Percentiles rank a stretch among this genome's conserved stretches.
phyloP scores from a whole-genome alignment of 2,888 invertebrate species.

The Callyntrura guangdongensis region DNA sequence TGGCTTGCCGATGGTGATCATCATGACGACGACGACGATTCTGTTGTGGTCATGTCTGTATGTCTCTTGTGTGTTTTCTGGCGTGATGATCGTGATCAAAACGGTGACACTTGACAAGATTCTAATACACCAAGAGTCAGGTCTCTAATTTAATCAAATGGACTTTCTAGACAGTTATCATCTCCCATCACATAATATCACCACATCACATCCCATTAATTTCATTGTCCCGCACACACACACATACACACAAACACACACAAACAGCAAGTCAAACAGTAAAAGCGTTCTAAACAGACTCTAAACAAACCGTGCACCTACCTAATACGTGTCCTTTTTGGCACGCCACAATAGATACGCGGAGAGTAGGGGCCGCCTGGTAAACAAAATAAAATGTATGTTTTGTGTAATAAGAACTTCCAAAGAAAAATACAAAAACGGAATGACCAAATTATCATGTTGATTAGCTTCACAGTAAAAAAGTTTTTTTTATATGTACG shows the following conservation, averaged over 20 bases:
- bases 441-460: slow-evolving; percentile 39
- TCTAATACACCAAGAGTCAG: slow-evolving; percentile 52
- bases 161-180: slow-evolving; percentile 64
- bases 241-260: background rate
- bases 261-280: background rate
- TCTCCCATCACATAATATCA: slow-evolving; percentile 42
- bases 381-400: no score
- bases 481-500: background rate
- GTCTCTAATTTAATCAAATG: slow-evolving; percentile 65
- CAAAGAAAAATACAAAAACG: background rate
- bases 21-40: background rate
- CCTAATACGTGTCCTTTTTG: background rate
- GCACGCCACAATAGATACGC: slow-evolving; percentile 26
- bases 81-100: slow-evolving; percentile 62
- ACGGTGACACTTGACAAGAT: slow-evolving; percentile 66
- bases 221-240: slow-evolving; percentile 48
- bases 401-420: slow-evolving; percentile 9
- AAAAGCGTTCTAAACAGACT: background rate
- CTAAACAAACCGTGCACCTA: background rate
- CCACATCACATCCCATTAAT: slow-evolving; percentile 41
- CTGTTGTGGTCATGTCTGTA: background rate
- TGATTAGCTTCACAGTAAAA: slow-evolving; percentile 53
- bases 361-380: background rate
- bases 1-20: background rate
- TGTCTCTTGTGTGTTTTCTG: background rate